phyloP scores from a whole-genome alignment of 2,888 invertebrate species.

The Tetropium fuscum region DNA sequence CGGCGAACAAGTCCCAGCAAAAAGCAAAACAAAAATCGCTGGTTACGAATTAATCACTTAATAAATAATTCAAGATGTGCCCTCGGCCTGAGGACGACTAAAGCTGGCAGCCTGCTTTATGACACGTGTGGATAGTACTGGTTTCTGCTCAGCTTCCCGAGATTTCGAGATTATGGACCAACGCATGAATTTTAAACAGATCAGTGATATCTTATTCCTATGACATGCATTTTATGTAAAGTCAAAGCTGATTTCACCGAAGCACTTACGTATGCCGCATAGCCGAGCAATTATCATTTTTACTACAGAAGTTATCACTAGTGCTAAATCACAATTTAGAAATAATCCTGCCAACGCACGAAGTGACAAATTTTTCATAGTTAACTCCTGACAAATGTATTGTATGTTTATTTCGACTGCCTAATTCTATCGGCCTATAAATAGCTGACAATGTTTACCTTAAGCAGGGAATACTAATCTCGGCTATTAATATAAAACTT shows the following conservation, averaged over 20 bases:
- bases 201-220: constrained; percentile 53
- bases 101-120: constrained; percentile 44
- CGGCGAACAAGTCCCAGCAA: constrained; percentile 17
- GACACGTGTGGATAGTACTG: constrained; percentile 46
- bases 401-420: neutral
- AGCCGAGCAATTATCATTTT: neutral
- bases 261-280: neutral
- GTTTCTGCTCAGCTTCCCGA: constrained; percentile 37
- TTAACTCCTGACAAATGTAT: constrained; percentile 2
- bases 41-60: constrained; percentile 53
- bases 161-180: constrained; percentile 20
- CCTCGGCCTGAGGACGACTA: constrained; percentile 40
- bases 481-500: constrained; percentile 5
- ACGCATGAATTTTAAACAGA: constrained; percentile 52
- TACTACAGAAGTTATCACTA: too few relatives aligned
- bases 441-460: neutral
- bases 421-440: neutral
- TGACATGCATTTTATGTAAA: constrained; percentile 46
- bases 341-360: neutral
- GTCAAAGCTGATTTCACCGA: neutral
- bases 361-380: neutral
- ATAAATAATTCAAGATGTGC: constrained; percentile 55
- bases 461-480: neutral
- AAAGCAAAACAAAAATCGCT: constrained; percentile 36
- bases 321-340: neutral